Evolutionary conservation across 2,888 invertebrate genomes (phyloP).

Genomic region (Catocala nupta): DNA sequence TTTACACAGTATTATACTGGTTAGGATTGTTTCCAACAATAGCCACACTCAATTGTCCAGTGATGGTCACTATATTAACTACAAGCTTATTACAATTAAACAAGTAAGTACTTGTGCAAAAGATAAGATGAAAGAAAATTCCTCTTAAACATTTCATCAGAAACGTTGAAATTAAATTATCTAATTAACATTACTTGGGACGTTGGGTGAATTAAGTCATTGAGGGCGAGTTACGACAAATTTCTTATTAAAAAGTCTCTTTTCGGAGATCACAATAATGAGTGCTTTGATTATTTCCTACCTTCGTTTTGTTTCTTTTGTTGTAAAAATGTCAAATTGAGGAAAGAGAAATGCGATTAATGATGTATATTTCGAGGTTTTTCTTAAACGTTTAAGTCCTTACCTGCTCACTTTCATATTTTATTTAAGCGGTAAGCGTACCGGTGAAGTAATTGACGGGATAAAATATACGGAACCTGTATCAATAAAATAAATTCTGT

Average conservation of each 20-base stretch:
- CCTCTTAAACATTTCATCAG: conserved; percentile 59
- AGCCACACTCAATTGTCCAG: background rate
- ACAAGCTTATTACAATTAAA: conserved; percentile 43
- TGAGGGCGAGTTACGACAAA: conserved; percentile 65
- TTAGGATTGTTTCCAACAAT: no score
- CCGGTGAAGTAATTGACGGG: no score
- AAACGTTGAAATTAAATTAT: conserved; percentile 70
- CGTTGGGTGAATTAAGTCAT: conserved; percentile 69
- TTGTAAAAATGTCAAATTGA: conserved; percentile 16
- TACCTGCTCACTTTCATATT: background rate
- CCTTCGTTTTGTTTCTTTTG: conserved; percentile 38
- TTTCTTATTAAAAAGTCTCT: conserved; percentile 63
- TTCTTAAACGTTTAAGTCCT: conserved; percentile 22
- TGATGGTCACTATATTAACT: conserved; percentile 24
- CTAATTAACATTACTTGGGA: conserved; percentile 71
- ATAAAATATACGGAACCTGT: no score
- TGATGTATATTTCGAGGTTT: conserved; percentile 23
- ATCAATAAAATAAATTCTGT: no score
- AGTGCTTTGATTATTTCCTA: conserved; percentile 57
- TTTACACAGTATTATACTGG: no score
- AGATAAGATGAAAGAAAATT: conserved; percentile 53
- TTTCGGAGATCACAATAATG: conserved; percentile 56
- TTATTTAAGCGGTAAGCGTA: background rate
- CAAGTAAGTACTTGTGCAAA: conserved; percentile 28
- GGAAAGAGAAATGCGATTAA: conserved; percentile 9